phyloP scores from a whole-genome alignment of 1,140 invertebrate species.

The Zaprionus tsacasi region DNA sequence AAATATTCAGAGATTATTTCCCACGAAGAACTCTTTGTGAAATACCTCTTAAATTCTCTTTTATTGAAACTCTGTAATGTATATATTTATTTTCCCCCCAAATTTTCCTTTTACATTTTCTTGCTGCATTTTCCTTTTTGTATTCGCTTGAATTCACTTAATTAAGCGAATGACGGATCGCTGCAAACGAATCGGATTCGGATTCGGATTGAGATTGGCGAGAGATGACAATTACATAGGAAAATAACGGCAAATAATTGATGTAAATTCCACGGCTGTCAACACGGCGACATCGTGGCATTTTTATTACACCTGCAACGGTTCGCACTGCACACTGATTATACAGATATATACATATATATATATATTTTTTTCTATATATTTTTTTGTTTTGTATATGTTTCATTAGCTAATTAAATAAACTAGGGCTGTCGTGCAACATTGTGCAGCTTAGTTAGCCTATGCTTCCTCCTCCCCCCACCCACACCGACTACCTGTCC shows the following conservation, averaged over 20 bases:
- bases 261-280: constrained; percentile 70
- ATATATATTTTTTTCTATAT: neutral
- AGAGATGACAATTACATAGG: constrained; percentile 30
- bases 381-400: constrained; percentile 41
- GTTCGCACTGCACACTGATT: too few relatives aligned
- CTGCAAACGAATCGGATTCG: constrained; percentile 10
- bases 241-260: constrained; percentile 49
- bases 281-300: constrained; percentile 50
- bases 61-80: too few relatives aligned
- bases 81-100: too few relatives aligned
- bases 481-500: neutral
- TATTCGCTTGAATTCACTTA: neutral
- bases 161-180: constrained; percentile 1
- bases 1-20: too few relatives aligned
- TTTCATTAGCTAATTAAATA: constrained; percentile 76
- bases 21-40: too few relatives aligned
- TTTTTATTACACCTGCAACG: constrained; percentile 35
- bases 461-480: neutral
- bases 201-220: neutral
- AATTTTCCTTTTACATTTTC: too few relatives aligned
- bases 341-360: neutral
- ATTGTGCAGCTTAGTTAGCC: neutral
- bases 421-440: constrained; percentile 47
- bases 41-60: too few relatives aligned
- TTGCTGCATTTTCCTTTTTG: neutral